Conservation (phyloP, 2,113 vertebrate genomes). For the Phyllostomus hastatus region DNA sequence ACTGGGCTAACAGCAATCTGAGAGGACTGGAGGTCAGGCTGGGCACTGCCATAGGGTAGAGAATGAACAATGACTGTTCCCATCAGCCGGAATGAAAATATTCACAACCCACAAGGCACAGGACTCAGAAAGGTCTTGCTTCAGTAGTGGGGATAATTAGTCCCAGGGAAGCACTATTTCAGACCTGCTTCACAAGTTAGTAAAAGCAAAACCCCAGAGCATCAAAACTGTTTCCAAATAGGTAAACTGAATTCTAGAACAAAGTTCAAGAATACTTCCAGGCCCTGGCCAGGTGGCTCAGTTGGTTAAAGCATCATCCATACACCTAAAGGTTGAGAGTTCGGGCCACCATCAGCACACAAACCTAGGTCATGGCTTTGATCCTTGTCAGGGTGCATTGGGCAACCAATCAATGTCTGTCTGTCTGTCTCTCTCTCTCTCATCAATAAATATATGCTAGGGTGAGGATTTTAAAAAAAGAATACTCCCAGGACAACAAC, state of each 20-base stretch:
- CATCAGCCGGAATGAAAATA: background rate
- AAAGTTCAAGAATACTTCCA: background rate
- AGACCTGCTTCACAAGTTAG: background rate
- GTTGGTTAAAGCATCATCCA: too few species aligned
- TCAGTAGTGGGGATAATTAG: background rate
- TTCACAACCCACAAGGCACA: background rate
- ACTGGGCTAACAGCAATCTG: background rate
- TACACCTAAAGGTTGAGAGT: too few species aligned
- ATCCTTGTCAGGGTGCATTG: too few species aligned
- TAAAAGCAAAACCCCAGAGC: background rate
- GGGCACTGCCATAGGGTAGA: background rate
- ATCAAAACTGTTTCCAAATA: background rate
- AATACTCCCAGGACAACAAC: background rate
- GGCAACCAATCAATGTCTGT: too few species aligned
- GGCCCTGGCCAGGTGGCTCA: too few species aligned
- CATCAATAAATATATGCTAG: too few species aligned
- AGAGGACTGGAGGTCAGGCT: background rate
- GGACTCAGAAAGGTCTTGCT: background rate
- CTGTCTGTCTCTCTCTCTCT: too few species aligned
- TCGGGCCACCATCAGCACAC: too few species aligned
- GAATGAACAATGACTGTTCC: background rate
- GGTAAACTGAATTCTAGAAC: background rate
- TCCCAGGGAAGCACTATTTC: background rate
- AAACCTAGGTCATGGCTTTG: too few species aligned
- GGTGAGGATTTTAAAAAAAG: too few species aligned